Base-by-base conservation (phyloP, 2,888 invertebrate genomes). In the Phyllotreta cruciferae region DNA sequence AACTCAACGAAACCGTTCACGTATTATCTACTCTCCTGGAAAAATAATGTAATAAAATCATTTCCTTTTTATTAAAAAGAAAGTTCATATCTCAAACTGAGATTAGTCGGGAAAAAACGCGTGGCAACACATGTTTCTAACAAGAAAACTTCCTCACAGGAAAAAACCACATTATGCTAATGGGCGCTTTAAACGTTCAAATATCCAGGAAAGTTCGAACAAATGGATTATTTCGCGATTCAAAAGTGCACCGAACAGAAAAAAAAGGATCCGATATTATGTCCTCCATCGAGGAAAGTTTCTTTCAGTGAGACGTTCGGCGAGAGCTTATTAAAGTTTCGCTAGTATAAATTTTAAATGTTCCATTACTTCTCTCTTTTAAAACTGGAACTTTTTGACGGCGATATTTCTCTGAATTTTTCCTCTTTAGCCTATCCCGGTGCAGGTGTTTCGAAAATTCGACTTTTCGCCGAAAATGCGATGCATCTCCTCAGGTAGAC, bases 241-340 rank as follows among this genome's bases (percentile, higher is more conserved):
- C 50, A 50, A 60, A 60, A 60, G 44, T 52, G 53, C 47, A 56
- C 44, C 14, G 49, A 50, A 24, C 60, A 44, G 42, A 44, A 53
- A 64, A 60, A 62, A 60, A 47, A 24, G 24, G 24, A 24, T 24
- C 56, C 47, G 63, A 60, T 63, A 66, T 63, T 56, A 56, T 60
- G 37, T 47, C 35, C 52, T 63, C 49, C n/a, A 6, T 36, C 34
- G n/a, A 34, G 55, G 60, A 62, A 64, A 62, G 36, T 67, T 63
- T 57, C 57, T 37, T 65, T 58, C 55, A 53, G 55, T 6, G 66
- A 61, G 41, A 57, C 60, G 58, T 60, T 62, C 56, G 60, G 64
- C 67, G 63, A 67, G 68, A 66, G 63, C 60, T 67, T 67, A 70
- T 70, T 65, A 67, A 71, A 69, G 64, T 71, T 69, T 62, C 62